These are phyloP conservation scores for Scaptomyza cyrtandrae DNA, from an alignment of 2,888 invertebrate genomes.

Conservation along the genomic window DNA sequence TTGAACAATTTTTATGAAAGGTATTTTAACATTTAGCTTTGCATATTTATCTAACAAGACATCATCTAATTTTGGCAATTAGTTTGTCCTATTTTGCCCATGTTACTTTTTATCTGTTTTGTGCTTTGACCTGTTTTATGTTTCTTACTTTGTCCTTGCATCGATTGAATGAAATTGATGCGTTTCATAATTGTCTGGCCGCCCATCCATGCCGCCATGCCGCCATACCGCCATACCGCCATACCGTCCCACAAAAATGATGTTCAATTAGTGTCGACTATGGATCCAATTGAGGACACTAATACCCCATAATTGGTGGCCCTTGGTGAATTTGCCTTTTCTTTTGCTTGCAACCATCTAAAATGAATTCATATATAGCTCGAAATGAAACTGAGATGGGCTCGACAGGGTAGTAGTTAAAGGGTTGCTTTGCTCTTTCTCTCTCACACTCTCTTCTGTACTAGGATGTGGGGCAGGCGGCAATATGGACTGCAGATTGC, in stretches of 20 bases:
- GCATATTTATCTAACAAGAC: too few relatives aligned
- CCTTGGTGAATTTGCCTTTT: slow-evolving; percentile 25
- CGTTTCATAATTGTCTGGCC: slow-evolving; percentile 17
- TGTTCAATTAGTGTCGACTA: slow-evolving; percentile 51
- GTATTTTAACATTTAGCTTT: too few relatives aligned
- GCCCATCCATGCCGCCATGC: too few relatives aligned
- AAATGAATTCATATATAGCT: slow-evolving; percentile 4
- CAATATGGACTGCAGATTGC: slow-evolving; percentile 59
- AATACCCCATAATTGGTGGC: slow-evolving; percentile 55
- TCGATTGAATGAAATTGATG: slow-evolving; percentile 34
- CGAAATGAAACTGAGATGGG: slow-evolving; percentile 3
- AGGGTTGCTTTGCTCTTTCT: background rate
- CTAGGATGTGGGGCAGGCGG: background rate
- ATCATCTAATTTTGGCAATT: background rate
- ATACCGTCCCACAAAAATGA: background rate
- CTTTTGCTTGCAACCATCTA: background rate
- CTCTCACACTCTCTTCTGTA: background rate
- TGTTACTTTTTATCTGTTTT: slow-evolving; percentile 1
- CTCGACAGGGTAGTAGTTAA: too few relatives aligned
- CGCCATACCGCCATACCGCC: background rate
- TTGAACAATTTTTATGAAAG: too few relatives aligned
- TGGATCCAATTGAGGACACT: slow-evolving; percentile 54
- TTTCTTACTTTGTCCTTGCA: background rate
- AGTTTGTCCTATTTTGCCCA: background rate
- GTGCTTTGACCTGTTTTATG: background rate